Percentiles rank a stretch among this genome's conserved stretches.
phyloP scores from a whole-genome alignment of 2,797 vertebrate species.

The Thunnus albacares region DNA sequence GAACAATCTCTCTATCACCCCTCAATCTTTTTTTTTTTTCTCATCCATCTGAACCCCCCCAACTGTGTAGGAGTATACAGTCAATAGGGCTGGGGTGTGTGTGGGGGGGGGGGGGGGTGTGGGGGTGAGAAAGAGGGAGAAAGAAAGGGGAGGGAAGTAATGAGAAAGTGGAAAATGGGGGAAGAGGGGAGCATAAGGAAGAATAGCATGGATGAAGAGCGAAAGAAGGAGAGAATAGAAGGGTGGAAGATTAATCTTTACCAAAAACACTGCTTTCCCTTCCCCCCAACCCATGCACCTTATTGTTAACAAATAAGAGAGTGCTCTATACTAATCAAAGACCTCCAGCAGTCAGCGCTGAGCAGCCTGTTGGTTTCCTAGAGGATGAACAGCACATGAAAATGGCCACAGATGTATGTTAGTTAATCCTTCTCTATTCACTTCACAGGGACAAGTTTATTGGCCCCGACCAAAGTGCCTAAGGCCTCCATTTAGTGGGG shows the following conservation, averaged over 20 bases:
- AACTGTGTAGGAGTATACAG: constrained; percentile 82
- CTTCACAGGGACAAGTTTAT: constrained; percentile 74
- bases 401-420: constrained; percentile 83
- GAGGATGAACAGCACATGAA: constrained; percentile 76
- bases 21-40: constrained; percentile 55
- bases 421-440: constrained; percentile 80
- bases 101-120: background rate
- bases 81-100: constrained; percentile 75
- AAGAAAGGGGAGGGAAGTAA: constrained; percentile 71
- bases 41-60: constrained; percentile 73
- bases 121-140: constrained; percentile 60
- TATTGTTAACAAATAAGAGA: constrained; percentile 87
- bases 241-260: constrained; percentile 88
- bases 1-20: constrained; percentile 45
- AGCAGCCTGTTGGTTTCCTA: constrained; percentile 81
- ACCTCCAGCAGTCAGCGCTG: constrained; percentile 82
- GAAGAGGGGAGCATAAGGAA: constrained; percentile 63
- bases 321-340: constrained; percentile 81
- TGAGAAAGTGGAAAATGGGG: constrained; percentile 76
- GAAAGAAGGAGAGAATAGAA: constrained; percentile 79
- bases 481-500: constrained; percentile 55
- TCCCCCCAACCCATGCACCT: constrained; percentile 79
- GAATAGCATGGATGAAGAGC: constrained; percentile 71
- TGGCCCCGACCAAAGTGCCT: constrained; percentile 58
- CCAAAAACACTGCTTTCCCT: constrained; percentile 77